These are phyloP conservation scores for Phaedon cochleariae DNA, from an alignment of 2,888 invertebrate genomes.

Conservation along the genomic window DNA sequence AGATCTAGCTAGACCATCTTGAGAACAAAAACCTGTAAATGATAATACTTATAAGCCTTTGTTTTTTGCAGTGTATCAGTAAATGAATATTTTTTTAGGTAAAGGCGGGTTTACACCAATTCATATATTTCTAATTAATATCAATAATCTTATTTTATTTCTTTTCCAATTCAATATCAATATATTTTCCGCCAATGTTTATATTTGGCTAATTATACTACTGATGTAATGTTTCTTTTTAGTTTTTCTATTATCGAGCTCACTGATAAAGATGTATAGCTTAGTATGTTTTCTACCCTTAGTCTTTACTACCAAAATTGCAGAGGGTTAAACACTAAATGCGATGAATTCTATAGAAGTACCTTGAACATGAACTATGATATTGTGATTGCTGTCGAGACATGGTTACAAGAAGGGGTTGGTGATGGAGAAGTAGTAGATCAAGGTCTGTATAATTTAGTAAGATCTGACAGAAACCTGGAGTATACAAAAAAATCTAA, in stretches of 20 bases:
- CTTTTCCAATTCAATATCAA: not conserved
- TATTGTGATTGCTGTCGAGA: no score
- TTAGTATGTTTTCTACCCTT: not conserved
- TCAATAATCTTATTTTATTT: not conserved
- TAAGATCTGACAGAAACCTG: no score
- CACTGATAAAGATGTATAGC: not conserved
- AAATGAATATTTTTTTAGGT: not conserved
- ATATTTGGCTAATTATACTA: not conserved
- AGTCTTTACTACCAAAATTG: constrained; percentile 3
- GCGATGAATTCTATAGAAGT: constrained; percentile 2
- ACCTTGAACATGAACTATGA: not conserved
- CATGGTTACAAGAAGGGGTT: no score
- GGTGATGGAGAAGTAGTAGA: no score
- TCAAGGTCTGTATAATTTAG: no score
- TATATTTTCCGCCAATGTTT: not conserved
- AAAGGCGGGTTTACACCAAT: not conserved
- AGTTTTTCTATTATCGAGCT: no score
- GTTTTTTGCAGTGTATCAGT: not conserved
- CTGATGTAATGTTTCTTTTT: not conserved
- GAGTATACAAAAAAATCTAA: no score
- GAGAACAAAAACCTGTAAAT: not conserved
- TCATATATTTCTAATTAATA: not conserved
- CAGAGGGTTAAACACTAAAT: constrained; percentile 9
- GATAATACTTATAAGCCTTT: not conserved
- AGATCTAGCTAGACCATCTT: not conserved